A percentile compares a stretch with the other conserved stretches of the same genome.
phyloP scores from a whole-genome alignment of 2,797 vertebrate species.

The Hephaestus fuliginosus region DNA sequence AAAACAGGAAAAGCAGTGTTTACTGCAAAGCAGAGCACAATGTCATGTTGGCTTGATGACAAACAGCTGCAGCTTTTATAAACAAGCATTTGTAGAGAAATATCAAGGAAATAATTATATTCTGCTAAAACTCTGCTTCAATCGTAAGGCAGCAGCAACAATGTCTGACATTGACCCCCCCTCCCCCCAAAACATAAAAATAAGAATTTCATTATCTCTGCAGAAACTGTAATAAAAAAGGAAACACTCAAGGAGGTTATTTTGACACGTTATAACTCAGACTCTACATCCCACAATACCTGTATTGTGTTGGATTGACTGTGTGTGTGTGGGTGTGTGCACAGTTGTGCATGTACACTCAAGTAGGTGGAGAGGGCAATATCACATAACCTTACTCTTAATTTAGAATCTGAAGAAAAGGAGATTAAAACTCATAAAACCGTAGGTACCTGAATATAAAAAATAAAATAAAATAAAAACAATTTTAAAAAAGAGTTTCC shows the following conservation, averaged over 20 bases:
- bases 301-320: slow-evolving; percentile 35
- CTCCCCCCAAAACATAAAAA: not conserved
- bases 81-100: slow-evolving; percentile 4
- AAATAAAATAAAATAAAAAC: no score
- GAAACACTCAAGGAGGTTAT: slow-evolving; percentile 28
- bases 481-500: not conserved
- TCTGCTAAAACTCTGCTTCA: slow-evolving; percentile 16
- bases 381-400: slow-evolving; percentile 52
- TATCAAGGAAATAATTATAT: not conserved
- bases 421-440: not conserved
- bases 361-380: slow-evolving; percentile 46
- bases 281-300: slow-evolving; percentile 24
- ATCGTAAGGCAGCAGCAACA: not conserved
- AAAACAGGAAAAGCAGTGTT: slow-evolving; percentile 15
- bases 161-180: slow-evolving; percentile 7
- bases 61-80: slow-evolving; percentile 9
- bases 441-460: not conserved
- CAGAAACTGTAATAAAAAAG: slow-evolving; percentile 20
- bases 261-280: slow-evolving; percentile 41
- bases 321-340: slow-evolving; percentile 31
- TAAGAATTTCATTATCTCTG: slow-evolving; percentile 13
- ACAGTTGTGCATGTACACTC: slow-evolving; percentile 25
- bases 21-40: slow-evolving; percentile 22
- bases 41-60: not conserved
- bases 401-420: slow-evolving; percentile 52